These are phyloP conservation scores for Ciconia boyciana DNA, from an alignment of 2,113 vertebrate genomes.

Conservation along the genomic window DNA sequence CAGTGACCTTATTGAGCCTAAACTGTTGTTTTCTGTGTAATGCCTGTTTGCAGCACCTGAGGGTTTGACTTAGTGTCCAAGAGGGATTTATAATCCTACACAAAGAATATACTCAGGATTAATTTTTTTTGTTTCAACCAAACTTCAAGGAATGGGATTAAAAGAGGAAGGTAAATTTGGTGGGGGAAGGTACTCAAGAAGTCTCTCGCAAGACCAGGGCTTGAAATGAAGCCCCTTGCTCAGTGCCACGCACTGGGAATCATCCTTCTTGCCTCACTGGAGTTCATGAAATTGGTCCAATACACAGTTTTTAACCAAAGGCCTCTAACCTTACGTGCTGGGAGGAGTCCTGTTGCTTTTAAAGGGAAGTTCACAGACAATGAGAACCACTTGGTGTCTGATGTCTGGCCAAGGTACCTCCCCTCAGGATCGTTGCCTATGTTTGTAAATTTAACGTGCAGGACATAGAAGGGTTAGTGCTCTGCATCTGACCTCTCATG, in stretches of 20 bases:
- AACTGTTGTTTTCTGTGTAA: not conserved
- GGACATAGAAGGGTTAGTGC: not conserved
- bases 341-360: not conserved
- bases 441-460: conserved; percentile 28
- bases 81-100: not conserved
- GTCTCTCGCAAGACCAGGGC: not conserved
- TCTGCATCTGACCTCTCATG: conserved; percentile 14
- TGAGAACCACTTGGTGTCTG: not conserved
- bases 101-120: not conserved
- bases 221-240: not conserved
- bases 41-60: not conserved
- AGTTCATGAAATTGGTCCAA: not conserved
- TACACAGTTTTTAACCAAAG: not conserved
- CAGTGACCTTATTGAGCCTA: not conserved
- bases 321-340: not conserved
- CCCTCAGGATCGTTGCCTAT: not conserved
- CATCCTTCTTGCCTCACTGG: not conserved
- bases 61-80: not conserved
- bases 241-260: not conserved
- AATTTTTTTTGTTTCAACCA: not conserved
- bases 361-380: conserved; percentile 35
- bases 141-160: not conserved
- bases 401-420: not conserved
- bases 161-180: not conserved
- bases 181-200: not conserved